Evolutionary conservation across 2,113 vertebrate species (phyloP), one percentile per base, ranked within the genome.

Genomic region (Ictalurus furcatus): DNA sequence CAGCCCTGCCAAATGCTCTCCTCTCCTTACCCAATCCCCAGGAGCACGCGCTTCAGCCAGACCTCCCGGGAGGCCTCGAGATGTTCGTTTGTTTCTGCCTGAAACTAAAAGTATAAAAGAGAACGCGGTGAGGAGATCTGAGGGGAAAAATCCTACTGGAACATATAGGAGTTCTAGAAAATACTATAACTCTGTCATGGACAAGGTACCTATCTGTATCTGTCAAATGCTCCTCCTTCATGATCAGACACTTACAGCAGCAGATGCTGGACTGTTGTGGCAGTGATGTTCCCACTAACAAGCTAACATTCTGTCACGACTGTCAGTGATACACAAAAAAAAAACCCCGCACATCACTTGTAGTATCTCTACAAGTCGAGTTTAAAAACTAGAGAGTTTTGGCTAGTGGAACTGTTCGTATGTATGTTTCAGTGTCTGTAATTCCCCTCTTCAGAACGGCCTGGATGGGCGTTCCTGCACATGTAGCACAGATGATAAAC

Each of bases 1-100:
- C 79, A 84, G 54, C 52, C 11, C 69, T 84, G 81, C 81, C 81
- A 84, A 88, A 30, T 12, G 5, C 44, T 40, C 21, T 58, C 25
- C 34, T 88, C 48, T 86, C 69, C 21, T 59, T 34, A 25, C 21
- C 21, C 30, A 17, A 12, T 63, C 25, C 85, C 81, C 87, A 44
- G 1, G 54, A 76, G 69, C 17, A 56, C 1, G 1, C n/a, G 11
- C 63, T 81, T 67, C 63, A 61, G 28, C 79, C 80, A 44, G 63
- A 84, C 54, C 69, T 34, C 81, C 34, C n/a, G 21, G 81, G 87
- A 73, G n/a, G 34, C 30, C 56, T 63, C 1, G 25, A 73, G 54
- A 84, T 63, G 67, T 61, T 74, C 80, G 48, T 59, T 61, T 74
- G 17, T 56, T 48, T 69, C 48, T 30, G 58, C 56, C 58, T 48